Percentiles rank a stretch among this genome's conserved stretches.
These are phyloP conservation scores for Scolopax mira DNA, from an alignment of 2,113 vertebrate genomes.

Conservation along the genomic window DNA sequence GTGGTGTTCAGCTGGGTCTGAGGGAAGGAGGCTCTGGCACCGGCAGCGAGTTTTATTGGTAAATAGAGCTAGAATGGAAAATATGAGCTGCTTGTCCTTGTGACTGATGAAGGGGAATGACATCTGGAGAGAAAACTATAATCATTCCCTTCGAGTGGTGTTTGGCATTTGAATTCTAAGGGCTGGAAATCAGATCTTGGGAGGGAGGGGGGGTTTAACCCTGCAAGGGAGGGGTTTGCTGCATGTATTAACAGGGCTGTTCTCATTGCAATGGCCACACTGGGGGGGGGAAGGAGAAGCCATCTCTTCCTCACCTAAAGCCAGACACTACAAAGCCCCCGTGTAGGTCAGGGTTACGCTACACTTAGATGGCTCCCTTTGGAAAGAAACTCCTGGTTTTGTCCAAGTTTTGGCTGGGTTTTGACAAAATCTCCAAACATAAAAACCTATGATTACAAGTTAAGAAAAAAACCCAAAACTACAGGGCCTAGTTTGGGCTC, in stretches of 20 bases:
- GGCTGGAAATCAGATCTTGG: background rate
- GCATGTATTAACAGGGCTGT: background rate
- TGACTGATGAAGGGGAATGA: constrained; percentile 1
- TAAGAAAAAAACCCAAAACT: background rate
- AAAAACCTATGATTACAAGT: background rate
- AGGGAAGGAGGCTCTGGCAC: background rate
- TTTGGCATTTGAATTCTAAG: constrained; percentile 10
- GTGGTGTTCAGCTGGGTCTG: constrained; percentile 3
- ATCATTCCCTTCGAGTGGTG: background rate
- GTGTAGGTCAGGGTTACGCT: background rate
- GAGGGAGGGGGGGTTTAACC: background rate
- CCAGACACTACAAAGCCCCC: background rate
- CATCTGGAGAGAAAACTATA: constrained; percentile 37
- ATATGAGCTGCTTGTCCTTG: background rate
- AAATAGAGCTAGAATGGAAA: constrained; percentile 10
- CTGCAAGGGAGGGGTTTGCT: background rate
- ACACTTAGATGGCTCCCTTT: background rate
- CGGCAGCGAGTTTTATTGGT: background rate
- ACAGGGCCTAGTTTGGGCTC: background rate
- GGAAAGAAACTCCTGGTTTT: background rate
- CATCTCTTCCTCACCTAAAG: background rate
- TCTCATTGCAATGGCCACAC: background rate
- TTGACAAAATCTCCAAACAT: background rate
- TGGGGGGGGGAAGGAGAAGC: background rate
- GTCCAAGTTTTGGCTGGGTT: background rate